Evolutionary conservation across 2,113 vertebrate species (phyloP), one percentile per base, ranked within the genome.

Genomic region (Nycticebus coucang): DNA sequence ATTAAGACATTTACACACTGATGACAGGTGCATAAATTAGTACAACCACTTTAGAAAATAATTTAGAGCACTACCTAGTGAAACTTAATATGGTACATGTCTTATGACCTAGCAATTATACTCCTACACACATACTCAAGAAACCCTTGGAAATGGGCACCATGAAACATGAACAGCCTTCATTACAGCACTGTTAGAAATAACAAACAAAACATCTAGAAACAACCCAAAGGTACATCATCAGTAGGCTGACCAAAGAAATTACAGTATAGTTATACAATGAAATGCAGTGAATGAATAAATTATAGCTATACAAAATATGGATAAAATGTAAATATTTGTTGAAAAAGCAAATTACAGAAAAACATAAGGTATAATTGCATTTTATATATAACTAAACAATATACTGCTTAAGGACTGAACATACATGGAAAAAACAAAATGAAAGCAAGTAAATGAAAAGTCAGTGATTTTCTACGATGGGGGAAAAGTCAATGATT

Each of bases 341-440:
- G 64, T 64, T 88, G 35, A 92, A 95, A 94, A 83, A 59, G 62
- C 30, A 96, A 80, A 13, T 22, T 69, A 26, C 55, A 79, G 35
- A 90, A 95, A 75, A 95, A 92, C 28, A 80, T 45, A 82, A 87
- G 24, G 37, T 87, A 92, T 18, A 94, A 97, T 50, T 82, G 37
- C 37, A 93, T 45, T 80, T 92, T 83, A 89, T n/a, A 57, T 60
- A 93, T 93, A 93, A 91, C 57, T 71, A 89, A 95, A 79, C 41
- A 86, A 68, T 64, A 91, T 83, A 57, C 24, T 78, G 24, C 45
- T 83, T 62, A 94, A 60, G 45, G 24, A 75, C 1, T 66, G 24
- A 53, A 35, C 37, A 41, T 55, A 53, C 24, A 15, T 78, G 28
- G 37, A 89, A 86, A 97, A 89, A 87, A 62, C 33, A 82, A 15